Evolutionary conservation across 2,888 invertebrate species (phyloP).

Genomic region (Ormyrus pomaceus): DNA sequence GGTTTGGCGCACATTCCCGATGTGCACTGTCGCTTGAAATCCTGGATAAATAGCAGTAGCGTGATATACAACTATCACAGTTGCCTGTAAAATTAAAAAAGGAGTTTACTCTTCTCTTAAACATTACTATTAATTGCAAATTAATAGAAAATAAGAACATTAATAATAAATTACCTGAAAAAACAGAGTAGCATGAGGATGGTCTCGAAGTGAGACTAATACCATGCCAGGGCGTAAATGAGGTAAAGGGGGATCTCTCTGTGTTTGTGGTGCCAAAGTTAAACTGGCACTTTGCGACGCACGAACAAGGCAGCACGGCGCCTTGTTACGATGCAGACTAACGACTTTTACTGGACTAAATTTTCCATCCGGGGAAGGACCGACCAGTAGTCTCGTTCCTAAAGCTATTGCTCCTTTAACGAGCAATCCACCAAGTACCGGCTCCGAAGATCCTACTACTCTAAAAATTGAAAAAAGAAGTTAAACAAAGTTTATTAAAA

Average conservation of each 20-base stretch:
- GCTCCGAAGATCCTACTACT: conserved; percentile 86
- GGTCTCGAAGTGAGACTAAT: conserved; percentile 79
- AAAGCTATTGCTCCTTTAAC: conserved; percentile 91
- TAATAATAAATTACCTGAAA: conserved; percentile 75
- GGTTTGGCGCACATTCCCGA: conserved; percentile 96
- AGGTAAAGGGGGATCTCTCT: conserved; percentile 75
- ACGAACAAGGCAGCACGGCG: conserved; percentile 90
- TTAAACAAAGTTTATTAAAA: not conserved
- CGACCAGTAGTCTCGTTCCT: conserved; percentile 86
- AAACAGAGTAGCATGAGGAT: conserved; percentile 77
- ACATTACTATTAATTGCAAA: conserved; percentile 2
- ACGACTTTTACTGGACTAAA: conserved; percentile 88
- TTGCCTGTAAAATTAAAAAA: conserved; percentile 80
- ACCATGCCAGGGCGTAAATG: conserved; percentile 91
- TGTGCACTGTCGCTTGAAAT: conserved; percentile 95
- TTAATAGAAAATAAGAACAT: not conserved
- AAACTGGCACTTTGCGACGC: conserved; percentile 94
- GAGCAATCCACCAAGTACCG: conserved; percentile 90
- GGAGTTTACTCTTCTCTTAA: not conserved
- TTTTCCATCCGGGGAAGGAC: conserved; percentile 86
- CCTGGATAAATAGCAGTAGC: conserved; percentile 89
- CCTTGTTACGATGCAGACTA: conserved; percentile 94
- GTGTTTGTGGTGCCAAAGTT: conserved; percentile 80
- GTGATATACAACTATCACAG: conserved; percentile 92
- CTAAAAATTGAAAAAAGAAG: conserved; percentile 71